Percentiles rank a stretch among this genome's conserved stretches.
Evolutionary conservation across 1,140 invertebrate genomes (phyloP).

Genomic region (Bombus breviceps): DNA sequence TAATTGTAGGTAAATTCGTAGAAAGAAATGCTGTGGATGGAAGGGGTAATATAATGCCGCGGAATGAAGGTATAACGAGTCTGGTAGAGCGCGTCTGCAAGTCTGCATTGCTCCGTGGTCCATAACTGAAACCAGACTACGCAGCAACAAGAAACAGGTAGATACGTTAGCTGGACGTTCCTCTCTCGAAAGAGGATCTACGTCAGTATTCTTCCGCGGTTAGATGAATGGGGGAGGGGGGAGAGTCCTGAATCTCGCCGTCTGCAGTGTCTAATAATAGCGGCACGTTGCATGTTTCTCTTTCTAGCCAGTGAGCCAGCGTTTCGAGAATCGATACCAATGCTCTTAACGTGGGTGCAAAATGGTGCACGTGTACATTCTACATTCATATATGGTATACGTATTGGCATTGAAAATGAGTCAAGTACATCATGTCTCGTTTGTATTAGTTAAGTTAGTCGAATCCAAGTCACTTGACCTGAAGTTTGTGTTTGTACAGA

Average conservation of each 20-base stretch:
- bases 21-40: background rate
- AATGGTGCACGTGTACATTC: background rate
- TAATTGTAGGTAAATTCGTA: background rate
- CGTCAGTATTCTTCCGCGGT: conserved; percentile 23
- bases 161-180: conserved; percentile 14
- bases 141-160: conserved; percentile 22
- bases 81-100: background rate
- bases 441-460: background rate
- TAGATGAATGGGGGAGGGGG: conserved; percentile 14
- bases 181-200: conserved; percentile 15
- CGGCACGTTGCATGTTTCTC: background rate
- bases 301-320: background rate
- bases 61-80: conserved; percentile 3
- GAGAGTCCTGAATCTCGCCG: conserved; percentile 9
- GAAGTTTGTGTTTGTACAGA: too few relatives aligned
- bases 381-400: background rate
- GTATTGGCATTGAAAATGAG: background rate
- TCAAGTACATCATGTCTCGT: background rate
- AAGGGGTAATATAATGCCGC: background rate
- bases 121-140: conserved; percentile 44
- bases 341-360: background rate
- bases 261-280: conserved; percentile 26
- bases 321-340: conserved; percentile 4
- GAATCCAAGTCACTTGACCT: background rate
- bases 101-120: conserved; percentile 5